These are phyloP conservation scores for Desmodus rotundus DNA, from an alignment of 2,113 vertebrate genomes.

Conservation along the genomic window DNA sequence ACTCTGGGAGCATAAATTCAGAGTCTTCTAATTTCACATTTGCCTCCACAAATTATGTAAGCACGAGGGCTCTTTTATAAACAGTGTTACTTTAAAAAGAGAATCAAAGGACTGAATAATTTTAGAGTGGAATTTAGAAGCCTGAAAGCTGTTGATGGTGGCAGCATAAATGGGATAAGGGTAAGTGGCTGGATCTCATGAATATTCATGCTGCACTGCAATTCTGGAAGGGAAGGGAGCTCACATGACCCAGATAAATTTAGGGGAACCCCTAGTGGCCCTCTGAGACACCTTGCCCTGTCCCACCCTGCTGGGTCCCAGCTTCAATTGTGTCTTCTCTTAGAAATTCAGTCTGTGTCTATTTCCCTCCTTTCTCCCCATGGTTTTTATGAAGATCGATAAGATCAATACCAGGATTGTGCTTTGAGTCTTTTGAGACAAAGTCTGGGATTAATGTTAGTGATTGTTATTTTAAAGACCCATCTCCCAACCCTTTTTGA, in stretches of 20 bases:
- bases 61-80: not conserved
- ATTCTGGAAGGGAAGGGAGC: rapidly evolving
- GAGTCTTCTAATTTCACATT: not conserved
- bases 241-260: too few relatives aligned
- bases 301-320: not conserved
- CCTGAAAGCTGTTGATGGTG: too few relatives aligned
- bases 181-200: not conserved
- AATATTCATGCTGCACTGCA: not conserved
- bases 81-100: not conserved
- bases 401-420: not conserved
- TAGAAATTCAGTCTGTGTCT: not conserved
- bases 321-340: not conserved
- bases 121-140: not conserved
- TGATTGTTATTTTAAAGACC: not conserved
- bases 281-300: not conserved
- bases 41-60: not conserved
- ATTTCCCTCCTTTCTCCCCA: too few relatives aligned
- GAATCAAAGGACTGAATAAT: not conserved
- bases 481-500: not conserved
- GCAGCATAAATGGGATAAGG: not conserved
- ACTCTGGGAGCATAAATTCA: not conserved
- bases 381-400: not conserved
- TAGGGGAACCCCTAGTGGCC: too few relatives aligned
- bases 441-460: not conserved
- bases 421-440: not conserved